Conservation (phyloP, 2,113 vertebrate genomes). For the Lagopus leucura region DNA sequence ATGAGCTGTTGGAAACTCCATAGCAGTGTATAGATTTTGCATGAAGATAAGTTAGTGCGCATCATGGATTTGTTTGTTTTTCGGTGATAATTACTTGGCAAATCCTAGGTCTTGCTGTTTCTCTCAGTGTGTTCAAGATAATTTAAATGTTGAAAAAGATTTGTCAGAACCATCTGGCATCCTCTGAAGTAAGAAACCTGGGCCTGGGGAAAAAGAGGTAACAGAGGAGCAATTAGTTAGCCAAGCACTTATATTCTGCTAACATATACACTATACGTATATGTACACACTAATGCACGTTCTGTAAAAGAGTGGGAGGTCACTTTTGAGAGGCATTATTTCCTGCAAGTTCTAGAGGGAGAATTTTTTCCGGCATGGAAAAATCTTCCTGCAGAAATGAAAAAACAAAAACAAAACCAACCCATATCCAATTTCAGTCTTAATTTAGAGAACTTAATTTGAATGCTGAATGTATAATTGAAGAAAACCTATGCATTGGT, state of each 20-base stretch:
- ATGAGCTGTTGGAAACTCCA: background rate
- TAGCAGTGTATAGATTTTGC: background rate
- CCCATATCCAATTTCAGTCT: background rate
- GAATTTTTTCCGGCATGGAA: background rate
- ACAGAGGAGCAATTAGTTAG: background rate
- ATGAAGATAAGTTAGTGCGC: background rate
- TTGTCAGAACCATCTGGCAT: background rate
- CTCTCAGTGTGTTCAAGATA: background rate
- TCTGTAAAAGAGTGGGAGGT: background rate
- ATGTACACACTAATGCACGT: background rate
- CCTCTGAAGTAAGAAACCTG: background rate
- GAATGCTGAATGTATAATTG: background rate
- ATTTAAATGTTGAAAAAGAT: background rate
- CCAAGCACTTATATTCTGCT: background rate
- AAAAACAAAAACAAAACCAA: background rate
- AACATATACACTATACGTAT: background rate
- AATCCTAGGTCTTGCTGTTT: constrained; percentile 4
- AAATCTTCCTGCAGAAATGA: background rate
- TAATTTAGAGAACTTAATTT: background rate
- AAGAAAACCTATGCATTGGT: background rate
- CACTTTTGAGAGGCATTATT: background rate
- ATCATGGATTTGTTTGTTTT: background rate
- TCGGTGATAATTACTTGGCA: background rate
- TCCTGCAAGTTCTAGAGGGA: background rate
- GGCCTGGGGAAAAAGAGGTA: background rate